A percentile compares a stretch with the other conserved stretches of the same genome.
phyloP scores from a whole-genome alignment of 2,888 invertebrate species.

The Apotomis capreana region DNA sequence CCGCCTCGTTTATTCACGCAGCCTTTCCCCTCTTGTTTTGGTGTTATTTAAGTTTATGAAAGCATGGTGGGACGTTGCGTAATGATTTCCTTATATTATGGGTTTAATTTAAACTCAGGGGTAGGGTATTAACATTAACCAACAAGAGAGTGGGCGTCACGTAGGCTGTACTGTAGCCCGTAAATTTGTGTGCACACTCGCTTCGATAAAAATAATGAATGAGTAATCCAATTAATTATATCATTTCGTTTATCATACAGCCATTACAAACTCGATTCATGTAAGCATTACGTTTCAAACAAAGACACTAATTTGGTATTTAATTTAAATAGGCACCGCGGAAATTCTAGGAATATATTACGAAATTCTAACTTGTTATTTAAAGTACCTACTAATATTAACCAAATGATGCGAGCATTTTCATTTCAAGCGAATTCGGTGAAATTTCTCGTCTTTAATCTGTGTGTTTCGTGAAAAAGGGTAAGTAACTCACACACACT shows the following conservation, averaged over 20 bases:
- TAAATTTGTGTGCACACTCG: background rate
- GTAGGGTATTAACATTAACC: too few relatives aligned
- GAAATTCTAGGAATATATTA: too few relatives aligned
- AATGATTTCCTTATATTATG: background rate
- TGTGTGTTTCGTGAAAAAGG: too few relatives aligned
- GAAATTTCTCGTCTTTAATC: too few relatives aligned
- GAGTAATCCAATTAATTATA: background rate
- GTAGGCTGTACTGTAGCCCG: background rate
- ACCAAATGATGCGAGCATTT: too few relatives aligned
- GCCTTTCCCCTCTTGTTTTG: too few relatives aligned
- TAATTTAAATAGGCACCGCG: too few relatives aligned
- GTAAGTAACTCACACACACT: too few relatives aligned
- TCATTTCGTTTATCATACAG: background rate
- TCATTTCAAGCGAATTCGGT: too few relatives aligned
- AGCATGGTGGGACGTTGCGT: background rate
- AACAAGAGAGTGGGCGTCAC: background rate
- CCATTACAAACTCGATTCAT: background rate
- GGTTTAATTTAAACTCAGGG: background rate
- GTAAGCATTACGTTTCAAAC: background rate
- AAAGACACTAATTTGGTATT: background rate
- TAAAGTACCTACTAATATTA: too few relatives aligned
- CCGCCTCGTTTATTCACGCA: too few relatives aligned
- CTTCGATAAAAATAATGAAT: background rate
- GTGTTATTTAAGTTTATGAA: background rate
- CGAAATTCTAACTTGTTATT: too few relatives aligned